Evolutionary conservation across 2,888 invertebrate genomes (phyloP), one percentile per base, ranked within the genome.

Genomic region (Drosophila kanekoi): DNA sequence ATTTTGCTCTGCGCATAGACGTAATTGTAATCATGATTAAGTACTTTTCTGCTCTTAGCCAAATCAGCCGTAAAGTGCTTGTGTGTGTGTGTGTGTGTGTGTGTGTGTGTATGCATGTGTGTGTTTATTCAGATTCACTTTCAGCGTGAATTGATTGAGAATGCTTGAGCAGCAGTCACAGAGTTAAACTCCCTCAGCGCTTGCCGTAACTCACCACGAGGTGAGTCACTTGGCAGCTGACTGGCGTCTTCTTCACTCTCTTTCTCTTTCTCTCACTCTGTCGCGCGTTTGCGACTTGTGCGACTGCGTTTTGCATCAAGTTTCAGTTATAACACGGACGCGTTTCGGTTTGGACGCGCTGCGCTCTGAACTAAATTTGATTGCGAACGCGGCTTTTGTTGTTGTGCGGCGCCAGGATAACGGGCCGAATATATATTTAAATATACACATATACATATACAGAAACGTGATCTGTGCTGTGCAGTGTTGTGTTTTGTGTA

Each of bases 321-420:
- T 90, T 87, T 91, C 88, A 91, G 90, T 91, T 90, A 81, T 75
- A 81, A 74, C 67, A 80, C 78, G 84, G 83, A 89, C 80, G 87
- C 87, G 89, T 77, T 74, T 79, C 72, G 80, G 79, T 77, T 79
- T 87, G 89, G 90, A 91, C 87, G 91, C 89, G 81, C 47, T 77
- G 80, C 71, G 67, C 52, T 48, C 58, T 60, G 37, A 40, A 20
- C 51, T 28, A 28, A 48, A 51, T 44, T 44, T 33, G 47, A 13
- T 18, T 4, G 28, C 43, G 57, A 6, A 9, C n/a, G 40, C 65
- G 65, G 33, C 18, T 16, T 67, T 57, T 40, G 18, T 35, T 45
- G 9, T 16, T 9, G 54, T 52, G 20, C 35, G 38, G 43, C 28
- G 76, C 14, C 60, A 73, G 73, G 73, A 73, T 71, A 73, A 49